These are phyloP conservation scores for Anoplophora glabripennis DNA, from an alignment of 1,140 invertebrate species.

Conservation along the genomic window DNA sequence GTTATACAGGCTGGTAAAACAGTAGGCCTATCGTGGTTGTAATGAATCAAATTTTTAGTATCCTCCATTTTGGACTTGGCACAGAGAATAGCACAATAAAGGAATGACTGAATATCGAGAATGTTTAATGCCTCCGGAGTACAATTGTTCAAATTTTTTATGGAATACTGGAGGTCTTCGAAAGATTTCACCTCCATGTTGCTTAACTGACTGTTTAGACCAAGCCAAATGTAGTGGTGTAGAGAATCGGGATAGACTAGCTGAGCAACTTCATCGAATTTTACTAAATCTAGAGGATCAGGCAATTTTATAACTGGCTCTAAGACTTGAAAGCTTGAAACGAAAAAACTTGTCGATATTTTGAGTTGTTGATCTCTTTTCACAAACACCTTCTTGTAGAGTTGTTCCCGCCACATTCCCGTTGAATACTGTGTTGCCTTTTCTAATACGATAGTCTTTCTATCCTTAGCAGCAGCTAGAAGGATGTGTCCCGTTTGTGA, in stretches of 20 bases:
- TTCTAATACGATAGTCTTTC: conserved; percentile 36
- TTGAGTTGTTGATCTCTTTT: conserved; percentile 58
- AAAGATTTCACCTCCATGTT: conserved; percentile 60
- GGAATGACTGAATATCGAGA: conserved; percentile 78
- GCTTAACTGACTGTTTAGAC: conserved; percentile 58
- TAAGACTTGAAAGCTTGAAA: conserved; percentile 50
- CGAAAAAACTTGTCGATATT: conserved; percentile 63
- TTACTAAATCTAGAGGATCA: conserved; percentile 56
- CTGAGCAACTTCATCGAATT: conserved; percentile 64
- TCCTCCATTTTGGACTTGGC: conserved; percentile 55
- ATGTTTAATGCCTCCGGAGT: conserved; percentile 74
- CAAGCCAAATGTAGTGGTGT: conserved; percentile 80
- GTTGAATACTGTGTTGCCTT: conserved; percentile 52
- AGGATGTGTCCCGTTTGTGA: conserved; percentile 71
- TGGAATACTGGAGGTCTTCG: conserved; percentile 62
- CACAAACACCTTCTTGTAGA: conserved; percentile 62
- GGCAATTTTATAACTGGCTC: conserved; percentile 58
- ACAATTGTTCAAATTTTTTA: conserved; percentile 61
- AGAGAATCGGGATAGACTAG: conserved; percentile 68
- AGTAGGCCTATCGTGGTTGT: conserved; percentile 55
- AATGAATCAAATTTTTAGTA: conserved; percentile 50
- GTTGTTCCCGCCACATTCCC: conserved; percentile 65
- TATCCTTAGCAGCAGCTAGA: conserved; percentile 48
- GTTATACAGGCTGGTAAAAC: conserved; percentile 68
- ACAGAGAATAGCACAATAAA: conserved; percentile 64